A percentile compares a stretch with the other conserved stretches of the same genome.
Conservation (phyloP, 2,113 vertebrate genomes). For the Blennius ocellaris region DNA sequence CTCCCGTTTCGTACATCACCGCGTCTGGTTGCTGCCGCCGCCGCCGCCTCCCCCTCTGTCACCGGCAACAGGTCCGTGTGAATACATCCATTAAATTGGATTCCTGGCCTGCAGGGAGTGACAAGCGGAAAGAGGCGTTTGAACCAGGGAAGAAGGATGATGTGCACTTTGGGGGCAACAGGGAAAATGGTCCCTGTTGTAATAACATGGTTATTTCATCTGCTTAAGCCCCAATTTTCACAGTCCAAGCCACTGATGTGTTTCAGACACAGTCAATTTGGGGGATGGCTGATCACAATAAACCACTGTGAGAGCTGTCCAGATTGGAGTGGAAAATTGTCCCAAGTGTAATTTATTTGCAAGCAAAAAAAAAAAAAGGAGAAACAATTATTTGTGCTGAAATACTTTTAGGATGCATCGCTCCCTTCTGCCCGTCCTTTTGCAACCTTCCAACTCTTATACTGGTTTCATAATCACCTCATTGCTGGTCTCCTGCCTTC, state of each 20-base stretch:
- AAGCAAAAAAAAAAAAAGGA: slow-evolving; percentile 27
- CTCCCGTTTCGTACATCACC: slow-evolving; percentile 63
- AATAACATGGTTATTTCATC: slow-evolving; percentile 73
- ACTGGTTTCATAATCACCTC: slow-evolving; percentile 39
- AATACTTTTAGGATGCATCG: slow-evolving; percentile 16
- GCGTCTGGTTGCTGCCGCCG: slow-evolving; percentile 6
- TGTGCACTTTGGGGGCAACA: slow-evolving; percentile 59
- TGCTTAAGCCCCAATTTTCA: slow-evolving; percentile 72
- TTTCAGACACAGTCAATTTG: slow-evolving; percentile 75
- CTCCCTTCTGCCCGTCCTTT: slow-evolving; percentile 17
- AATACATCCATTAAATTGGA: slow-evolving; percentile 84
- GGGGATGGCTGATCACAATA: slow-evolving; percentile 67
- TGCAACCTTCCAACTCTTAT: slow-evolving; percentile 31
- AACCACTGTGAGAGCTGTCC: slow-evolving; percentile 45
- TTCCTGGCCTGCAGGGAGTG: slow-evolving; percentile 74
- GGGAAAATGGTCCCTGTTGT: slow-evolving; percentile 65
- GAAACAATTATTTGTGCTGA: slow-evolving; percentile 46
- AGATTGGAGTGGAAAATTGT: slow-evolving; percentile 40
- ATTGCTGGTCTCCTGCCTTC: slow-evolving; percentile 2
- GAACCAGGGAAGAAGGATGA: slow-evolving; percentile 65
- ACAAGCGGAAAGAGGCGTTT: slow-evolving; percentile 65
- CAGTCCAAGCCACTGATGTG: slow-evolving; percentile 67
- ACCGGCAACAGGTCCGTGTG: slow-evolving; percentile 72
- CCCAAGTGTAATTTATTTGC: slow-evolving; percentile 43
- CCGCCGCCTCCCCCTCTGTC: slow-evolving; percentile 43